Base-by-base conservation (phyloP, 2,888 invertebrate genomes). In the Gastracanthus pulcherrimus region DNA sequence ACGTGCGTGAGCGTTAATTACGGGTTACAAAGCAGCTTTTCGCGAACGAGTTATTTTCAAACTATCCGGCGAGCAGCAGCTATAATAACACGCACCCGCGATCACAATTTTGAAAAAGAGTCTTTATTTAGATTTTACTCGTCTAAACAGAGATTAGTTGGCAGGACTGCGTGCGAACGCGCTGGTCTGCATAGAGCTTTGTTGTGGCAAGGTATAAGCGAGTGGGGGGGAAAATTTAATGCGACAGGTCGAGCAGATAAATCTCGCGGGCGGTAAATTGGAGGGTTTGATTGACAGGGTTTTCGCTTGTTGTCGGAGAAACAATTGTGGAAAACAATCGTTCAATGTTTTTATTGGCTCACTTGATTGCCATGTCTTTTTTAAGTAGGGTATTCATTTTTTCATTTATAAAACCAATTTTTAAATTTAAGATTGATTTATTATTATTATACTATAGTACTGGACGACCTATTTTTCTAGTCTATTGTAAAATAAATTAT, bases 121-220 rank as follows among this genome's bases (percentile, higher is more conserved):
- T 36, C 62, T 66, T 55, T 66, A 76, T 76, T 51, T 76, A 76
- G 38, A 66, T 67, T 55, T 36, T 29, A 23, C 38, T 26, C 26
- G 29, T 66, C 66, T 55, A 66, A 76, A 76, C 38, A 76, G 38
- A 62, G 48, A 66, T 51, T 75, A 75, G 34, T 45, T 72, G 72
- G 60, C n/a, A n/a, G n/a, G n/a, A n/a, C n/a, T n/a, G n/a, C 72
- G 29, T 38, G 6, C 23, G 16, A 1, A 64, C 16, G 31, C 16
- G 48, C 26, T 7, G 9, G 19, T 19, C 41, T 4, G 13, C 19
- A 16, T 3, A 19, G 51, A 16, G 23, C n/a, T 72, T 58, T 58
- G 38, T 72, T 72, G 16, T 58, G 71, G 13, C 31, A 58, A 29
- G 13, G 23, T n/a, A 58, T 11, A 45, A 60, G 19, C n/a, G 55